Base-by-base conservation (phyloP, 2,113 vertebrate species). In the Cyprinodon brontotheroides region DNA sequence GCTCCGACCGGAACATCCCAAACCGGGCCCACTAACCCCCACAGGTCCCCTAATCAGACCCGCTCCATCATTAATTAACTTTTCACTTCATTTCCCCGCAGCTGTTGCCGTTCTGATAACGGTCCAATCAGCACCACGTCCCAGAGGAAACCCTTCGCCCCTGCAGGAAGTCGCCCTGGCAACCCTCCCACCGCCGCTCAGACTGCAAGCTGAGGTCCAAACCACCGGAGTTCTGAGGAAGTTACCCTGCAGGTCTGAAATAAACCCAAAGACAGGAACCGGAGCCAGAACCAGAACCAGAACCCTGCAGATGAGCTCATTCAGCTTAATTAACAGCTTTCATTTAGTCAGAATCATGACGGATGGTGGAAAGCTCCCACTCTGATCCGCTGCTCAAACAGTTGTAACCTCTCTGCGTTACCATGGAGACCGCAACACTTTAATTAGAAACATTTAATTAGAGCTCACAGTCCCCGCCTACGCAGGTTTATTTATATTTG, bases 371-470 rank as follows among this genome's bases (percentile, higher is more conserved):
- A 70, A 74, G 66, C 78, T 74, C 62, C 75, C 63, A 1, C 78
- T 75, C 67, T 64, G 78, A 78, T 66, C 75, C 22, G 63, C 78
- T 39, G 64, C 72, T 65, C 70, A 43, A 79, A 48, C 43, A 0
- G 20, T 11, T 77, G 11, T 77, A 68, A 78, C 85, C 64, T 67
- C 67, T 41, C 53, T 12, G 14, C 1, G 80, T 85, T 89, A 17
- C 85, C 76, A 87, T 81, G 80, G 87, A 81, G 68, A 87, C 75
- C 1, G n/a, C 57, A 10, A 70, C 36, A 0, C 80, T 82, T 84
- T 87, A 83, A 83, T 87, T 81, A 87, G 80, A 83, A 80, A 81
- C 74, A 53, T 72, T 78, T 61, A 85, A 81, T 87, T 79, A 74
- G 65, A 82, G 43, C 37, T n/a, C 63, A 29, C 66, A 20, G 11